Evolutionary conservation across 2,888 invertebrate species (phyloP), one percentile per base, ranked within the genome.

Genomic region (Drosophila ochracea): DNA sequence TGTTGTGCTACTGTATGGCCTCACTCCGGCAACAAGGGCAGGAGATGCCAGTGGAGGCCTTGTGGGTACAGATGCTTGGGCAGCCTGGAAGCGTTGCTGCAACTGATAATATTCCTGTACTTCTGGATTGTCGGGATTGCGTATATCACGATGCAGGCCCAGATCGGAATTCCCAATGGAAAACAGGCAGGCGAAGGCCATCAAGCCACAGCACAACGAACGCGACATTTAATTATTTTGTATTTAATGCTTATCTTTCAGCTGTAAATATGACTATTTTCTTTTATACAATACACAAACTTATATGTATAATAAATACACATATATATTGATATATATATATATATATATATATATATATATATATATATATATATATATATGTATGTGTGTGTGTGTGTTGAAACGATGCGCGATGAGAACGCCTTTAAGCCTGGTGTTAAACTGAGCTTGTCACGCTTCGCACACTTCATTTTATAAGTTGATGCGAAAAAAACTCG

Each of bases 401-500:
- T 39, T 70, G 31, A 61, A 60, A 3, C 28, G 49, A 19, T 25
- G 7, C 76, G 69, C 64, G 69, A 50, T 62, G 69, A 50, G 39
- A 52, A 63, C 41, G 55, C 54, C 28, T 59, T 57, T 53, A 57
- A 65, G 66, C 76, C 62, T 74, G 58, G 39, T 59, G 41, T 52
- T 73, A 58, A 75, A 85, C 85, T 86, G 76, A 88, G 66, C 70
- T 73, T 61, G 43, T 53, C 59, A 53, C 53, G 68, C 73, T 61
- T 52, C 39, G 57, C 30, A 73, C 65, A 52, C 55, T 70, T 68
- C 67, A 73, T 71, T 89, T 84, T 85, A 85, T 85, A 85, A 76
- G 76, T 73, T 64, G 70, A 68, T 70, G 68, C 66, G 78, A 73
- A 83, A 73, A 57, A 81, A 88, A 84, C 85, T 75, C 63, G 83